Evolutionary conservation across 2,113 vertebrate genomes (phyloP).

Genomic region (Semicossyphus pulcher): DNA sequence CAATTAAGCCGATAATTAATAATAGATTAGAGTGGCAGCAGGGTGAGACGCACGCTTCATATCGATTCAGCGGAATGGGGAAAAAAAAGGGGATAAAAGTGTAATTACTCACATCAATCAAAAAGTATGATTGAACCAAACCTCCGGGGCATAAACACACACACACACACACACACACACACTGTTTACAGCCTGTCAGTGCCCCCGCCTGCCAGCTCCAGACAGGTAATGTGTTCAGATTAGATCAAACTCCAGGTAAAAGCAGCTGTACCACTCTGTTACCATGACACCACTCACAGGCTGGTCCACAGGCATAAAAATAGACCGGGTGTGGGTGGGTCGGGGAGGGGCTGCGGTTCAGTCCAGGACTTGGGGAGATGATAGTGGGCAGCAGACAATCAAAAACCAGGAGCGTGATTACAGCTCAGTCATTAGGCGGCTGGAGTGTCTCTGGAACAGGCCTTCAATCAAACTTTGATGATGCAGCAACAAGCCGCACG

Average conservation of each 20-base stretch:
- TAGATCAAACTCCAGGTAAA: slow-evolving; percentile 70
- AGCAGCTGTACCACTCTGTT: slow-evolving; percentile 71
- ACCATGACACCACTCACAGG: slow-evolving; percentile 72
- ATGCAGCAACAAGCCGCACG: background rate
- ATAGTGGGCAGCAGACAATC: slow-evolving; percentile 35
- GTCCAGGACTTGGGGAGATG: slow-evolving; percentile 43
- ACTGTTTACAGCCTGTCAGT: slow-evolving; percentile 28
- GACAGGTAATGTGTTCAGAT: slow-evolving; percentile 55
- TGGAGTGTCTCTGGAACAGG: slow-evolving; percentile 6
- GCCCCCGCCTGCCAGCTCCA: slow-evolving; percentile 34
- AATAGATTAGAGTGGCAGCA: slow-evolving; percentile 42
- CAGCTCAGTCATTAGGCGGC: background rate
- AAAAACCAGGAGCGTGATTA: slow-evolving; percentile 34
- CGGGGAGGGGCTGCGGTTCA: slow-evolving; percentile 26
- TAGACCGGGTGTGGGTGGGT: slow-evolving; percentile 33
- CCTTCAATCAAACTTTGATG: slow-evolving; percentile 27
- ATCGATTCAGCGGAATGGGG: slow-evolving; percentile 7
- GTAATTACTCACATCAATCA: slow-evolving; percentile 48
- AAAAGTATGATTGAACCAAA: slow-evolving; percentile 29
- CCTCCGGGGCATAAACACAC: slow-evolving; percentile 2
- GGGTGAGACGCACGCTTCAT: background rate
- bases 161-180: slow-evolving; percentile 18
- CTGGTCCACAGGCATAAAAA: slow-evolving; percentile 64
- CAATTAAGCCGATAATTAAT: slow-evolving; percentile 53
- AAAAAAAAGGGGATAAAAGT: background rate